Evolutionary conservation across 1,140 invertebrate genomes (phyloP).

Genomic region (Sycobia sp.): DNA sequence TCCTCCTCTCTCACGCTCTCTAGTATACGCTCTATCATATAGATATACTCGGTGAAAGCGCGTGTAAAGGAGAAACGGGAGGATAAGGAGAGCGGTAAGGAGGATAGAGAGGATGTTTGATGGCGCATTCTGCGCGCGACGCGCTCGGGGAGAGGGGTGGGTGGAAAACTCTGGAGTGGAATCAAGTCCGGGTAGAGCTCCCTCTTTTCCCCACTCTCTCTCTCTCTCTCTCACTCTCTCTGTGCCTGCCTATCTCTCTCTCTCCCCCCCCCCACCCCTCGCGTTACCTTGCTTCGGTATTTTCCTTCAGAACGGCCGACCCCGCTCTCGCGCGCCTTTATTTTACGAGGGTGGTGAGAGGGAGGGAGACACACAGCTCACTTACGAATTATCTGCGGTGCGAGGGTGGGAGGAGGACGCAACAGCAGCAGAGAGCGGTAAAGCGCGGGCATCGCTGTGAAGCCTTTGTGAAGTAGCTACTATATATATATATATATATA

Average conservation of each 20-base stretch:
- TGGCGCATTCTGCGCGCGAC: conserved; percentile 39
- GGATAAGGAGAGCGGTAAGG: too few relatives aligned
- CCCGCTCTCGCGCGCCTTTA: not conserved
- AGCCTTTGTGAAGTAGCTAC: too few relatives aligned
- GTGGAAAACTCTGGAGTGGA: too few relatives aligned
- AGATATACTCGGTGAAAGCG: too few relatives aligned
- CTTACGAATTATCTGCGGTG: not conserved
- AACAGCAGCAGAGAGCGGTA: too few relatives aligned
- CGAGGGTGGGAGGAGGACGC: conserved; percentile 11
- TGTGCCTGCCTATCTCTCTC: not conserved
- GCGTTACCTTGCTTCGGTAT: conserved; percentile 3
- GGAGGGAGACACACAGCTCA: not conserved
- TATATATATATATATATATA: too few relatives aligned
- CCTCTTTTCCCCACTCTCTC: not conserved
- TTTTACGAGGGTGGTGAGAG: not conserved
- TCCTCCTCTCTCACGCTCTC: too few relatives aligned
- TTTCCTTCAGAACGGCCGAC: conserved; percentile 20
- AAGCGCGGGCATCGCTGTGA: too few relatives aligned
- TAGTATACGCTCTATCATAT: too few relatives aligned
- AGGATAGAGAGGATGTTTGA: too few relatives aligned
- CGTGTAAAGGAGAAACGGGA: too few relatives aligned
- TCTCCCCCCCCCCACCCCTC: not conserved
- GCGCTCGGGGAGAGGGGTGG: conserved; percentile 31
- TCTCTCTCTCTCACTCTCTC: conserved; percentile 7
- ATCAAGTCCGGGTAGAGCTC: too few relatives aligned